Evolutionary conservation across 2,113 vertebrate species (phyloP).

Genomic region (Rana temporaria): DNA sequence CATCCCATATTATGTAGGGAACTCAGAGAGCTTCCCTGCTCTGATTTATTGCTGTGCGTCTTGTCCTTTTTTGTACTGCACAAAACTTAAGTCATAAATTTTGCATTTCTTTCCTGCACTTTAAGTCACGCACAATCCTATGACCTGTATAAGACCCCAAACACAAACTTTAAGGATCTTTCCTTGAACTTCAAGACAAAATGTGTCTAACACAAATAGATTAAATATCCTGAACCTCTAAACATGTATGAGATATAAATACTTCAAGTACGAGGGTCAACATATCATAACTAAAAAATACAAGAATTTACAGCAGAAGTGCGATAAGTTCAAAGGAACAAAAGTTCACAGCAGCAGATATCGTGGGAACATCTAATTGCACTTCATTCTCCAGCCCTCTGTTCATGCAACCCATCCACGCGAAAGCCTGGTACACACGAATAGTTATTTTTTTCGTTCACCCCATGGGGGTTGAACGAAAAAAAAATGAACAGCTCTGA

Average conservation of each 20-base stretch:
- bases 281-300: background rate
- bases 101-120: background rate
- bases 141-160: constrained; percentile 20
- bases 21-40: background rate
- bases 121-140: background rate
- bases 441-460: too few species aligned
- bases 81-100: constrained; percentile 2
- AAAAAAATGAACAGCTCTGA: too few species aligned
- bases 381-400: too few species aligned
- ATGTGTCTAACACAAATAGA: constrained; percentile 12
- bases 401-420: too few species aligned
- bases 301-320: background rate
- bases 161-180: background rate
- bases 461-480: too few species aligned
- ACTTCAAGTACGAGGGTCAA: background rate
- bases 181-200: constrained; percentile 4
- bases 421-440: too few species aligned
- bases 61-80: background rate
- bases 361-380: too few species aligned
- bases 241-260: background rate
- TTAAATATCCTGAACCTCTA: background rate
- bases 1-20: background rate
- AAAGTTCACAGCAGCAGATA: too few species aligned
- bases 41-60: constrained; percentile 2
- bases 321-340: background rate